phyloP scores from a whole-genome alignment of 2,888 invertebrate genomes.

The Xylocampa areola region DNA sequence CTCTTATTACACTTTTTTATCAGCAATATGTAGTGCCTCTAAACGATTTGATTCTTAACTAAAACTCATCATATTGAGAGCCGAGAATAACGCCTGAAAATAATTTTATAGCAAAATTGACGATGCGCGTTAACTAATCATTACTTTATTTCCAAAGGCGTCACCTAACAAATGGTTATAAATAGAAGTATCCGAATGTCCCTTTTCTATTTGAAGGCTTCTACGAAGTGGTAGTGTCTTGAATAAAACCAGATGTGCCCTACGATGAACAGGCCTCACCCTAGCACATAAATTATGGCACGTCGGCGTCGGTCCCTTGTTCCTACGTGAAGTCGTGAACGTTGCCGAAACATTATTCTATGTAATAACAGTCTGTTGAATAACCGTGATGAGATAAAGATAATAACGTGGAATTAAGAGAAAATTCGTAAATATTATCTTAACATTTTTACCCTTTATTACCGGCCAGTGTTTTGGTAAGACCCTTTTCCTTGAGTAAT shows the following conservation, averaged over 20 bases:
- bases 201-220: conserved; percentile 45
- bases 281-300: conserved; percentile 78
- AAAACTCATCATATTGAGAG: too few species aligned
- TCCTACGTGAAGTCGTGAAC: conserved; percentile 70
- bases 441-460: conserved; percentile 36
- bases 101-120: conserved; percentile 43
- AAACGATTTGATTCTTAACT: too few species aligned
- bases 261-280: conserved; percentile 62
- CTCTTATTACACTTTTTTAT: too few species aligned
- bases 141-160: conserved; percentile 35
- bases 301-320: conserved; percentile 77
- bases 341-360: conserved; percentile 70
- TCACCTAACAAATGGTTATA: conserved; percentile 8
- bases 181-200: conserved; percentile 23
- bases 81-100: conserved; percentile 32
- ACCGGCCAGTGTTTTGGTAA: conserved; percentile 9
- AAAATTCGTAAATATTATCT: conserved; percentile 38
- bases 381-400: conserved; percentile 63
- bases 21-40: too few species aligned
- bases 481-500: conserved; percentile 26
- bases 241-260: conserved; percentile 78
- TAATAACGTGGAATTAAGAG: conserved; percentile 56
- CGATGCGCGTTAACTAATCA: not conserved
- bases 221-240: conserved; percentile 54
- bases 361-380: conserved; percentile 67